phyloP scores from a whole-genome alignment of 2,888 invertebrate genomes.

The Lobophora halterata region DNA sequence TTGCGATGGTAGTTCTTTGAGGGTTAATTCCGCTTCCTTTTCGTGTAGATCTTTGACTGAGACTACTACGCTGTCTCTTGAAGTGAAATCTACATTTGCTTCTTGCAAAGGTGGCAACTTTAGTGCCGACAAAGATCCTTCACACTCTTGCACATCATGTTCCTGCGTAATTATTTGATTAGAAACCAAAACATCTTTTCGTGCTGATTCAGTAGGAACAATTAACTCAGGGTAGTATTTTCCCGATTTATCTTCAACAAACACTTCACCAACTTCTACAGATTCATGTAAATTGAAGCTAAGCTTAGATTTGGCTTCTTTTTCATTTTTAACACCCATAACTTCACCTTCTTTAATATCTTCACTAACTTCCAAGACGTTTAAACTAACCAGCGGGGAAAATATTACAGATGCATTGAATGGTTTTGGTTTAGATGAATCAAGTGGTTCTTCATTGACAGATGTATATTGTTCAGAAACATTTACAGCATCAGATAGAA shows the following conservation, averaged over 20 bases:
- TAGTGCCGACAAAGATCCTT: slow-evolving; percentile 81
- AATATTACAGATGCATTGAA: slow-evolving; percentile 80
- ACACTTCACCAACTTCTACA: slow-evolving; percentile 84
- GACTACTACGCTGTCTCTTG: slow-evolving; percentile 82
- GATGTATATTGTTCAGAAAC: slow-evolving; percentile 82
- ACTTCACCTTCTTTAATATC: slow-evolving; percentile 82
- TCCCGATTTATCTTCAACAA: slow-evolving; percentile 85
- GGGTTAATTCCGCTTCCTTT: slow-evolving; percentile 81
- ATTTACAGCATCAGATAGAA: slow-evolving; percentile 84
- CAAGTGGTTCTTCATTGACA: slow-evolving; percentile 81
- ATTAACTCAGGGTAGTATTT: slow-evolving; percentile 90
- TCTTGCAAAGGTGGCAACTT: slow-evolving; percentile 82
- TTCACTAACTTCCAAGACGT: slow-evolving; percentile 83
- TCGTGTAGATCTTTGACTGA: slow-evolving; percentile 81
- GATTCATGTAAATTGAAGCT: slow-evolving; percentile 84
- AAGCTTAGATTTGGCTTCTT: slow-evolving; percentile 79
- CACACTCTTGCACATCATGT: slow-evolving; percentile 84
- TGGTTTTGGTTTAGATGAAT: slow-evolving; percentile 67
- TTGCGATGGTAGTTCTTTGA: slow-evolving; percentile 49
- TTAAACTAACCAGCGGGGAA: slow-evolving; percentile 82
- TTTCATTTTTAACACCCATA: slow-evolving; percentile 62
- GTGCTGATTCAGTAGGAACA: slow-evolving; percentile 89
- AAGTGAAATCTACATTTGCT: slow-evolving; percentile 81
- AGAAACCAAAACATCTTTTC: slow-evolving; percentile 82
- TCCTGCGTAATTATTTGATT: slow-evolving; percentile 84